Base-by-base conservation (phyloP, 2,797 vertebrate genomes). In the Betta splendens region DNA sequence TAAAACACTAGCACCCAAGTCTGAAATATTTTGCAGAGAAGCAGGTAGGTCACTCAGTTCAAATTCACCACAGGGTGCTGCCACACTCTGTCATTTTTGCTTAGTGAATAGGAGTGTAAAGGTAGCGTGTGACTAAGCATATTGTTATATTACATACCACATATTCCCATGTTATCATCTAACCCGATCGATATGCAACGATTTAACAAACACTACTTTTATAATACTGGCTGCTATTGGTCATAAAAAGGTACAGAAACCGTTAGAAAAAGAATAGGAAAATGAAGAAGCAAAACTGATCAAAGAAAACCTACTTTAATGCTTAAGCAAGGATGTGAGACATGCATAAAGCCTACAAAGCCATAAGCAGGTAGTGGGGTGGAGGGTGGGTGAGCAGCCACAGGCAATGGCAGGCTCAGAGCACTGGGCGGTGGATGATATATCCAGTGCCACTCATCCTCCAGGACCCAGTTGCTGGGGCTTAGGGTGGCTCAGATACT, bases 401-500 rank as follows among this genome's bases (percentile, higher is more conserved):
- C 60, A 80, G 84, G 75, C 77, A 54, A 82, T 81, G 78, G 77
- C 55, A 56, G 36, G 50, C 62, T 75, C 72, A 40, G 62, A 70
- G 67, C 63, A 67, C 74, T 79, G 71, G 77, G 69, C 20, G 31
- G 66, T 64, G 55, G 71, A 83, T 82, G 80, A 84, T 80, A 78
- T 80, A 85, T 91, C 84, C 86, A 87, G 90, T 91, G 89, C 86
- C 89, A 66, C 88, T 90, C 85, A 72, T 88, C 86, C 87, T 87
- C 76, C 63, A 37, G 75, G 75, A 81, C 71, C 61, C 59, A 58
- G 50, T 38, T 69, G 73, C 61, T 39, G 25, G 31, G 45, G 44
- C 21, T 65, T 55, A 23, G 17, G 37, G 29, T 25, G 42, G 42
- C 47, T 75, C 9, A 15, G 60, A 81, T 85, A 81, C 49, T 84